A percentile compares a stretch with the other conserved stretches of the same genome.
These are phyloP conservation scores for Pantelozetes paolii DNA, from an alignment of 2,888 invertebrate genomes.

Conservation along the genomic window DNA sequence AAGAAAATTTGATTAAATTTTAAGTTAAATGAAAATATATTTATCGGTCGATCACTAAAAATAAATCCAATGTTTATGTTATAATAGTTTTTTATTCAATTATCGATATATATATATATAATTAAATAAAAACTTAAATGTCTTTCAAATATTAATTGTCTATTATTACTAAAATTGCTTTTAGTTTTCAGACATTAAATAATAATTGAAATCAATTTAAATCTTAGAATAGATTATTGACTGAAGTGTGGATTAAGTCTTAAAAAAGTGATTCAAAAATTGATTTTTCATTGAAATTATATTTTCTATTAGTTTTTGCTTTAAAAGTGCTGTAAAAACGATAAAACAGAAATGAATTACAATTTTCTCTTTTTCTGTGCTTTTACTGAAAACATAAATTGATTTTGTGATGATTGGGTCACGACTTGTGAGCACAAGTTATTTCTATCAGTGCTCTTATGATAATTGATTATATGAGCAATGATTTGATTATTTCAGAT, in stretches of 20 bases:
- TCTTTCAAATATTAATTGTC: neutral
- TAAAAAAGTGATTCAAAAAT: constrained; percentile 7
- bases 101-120: constrained; percentile 16
- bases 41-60: neutral
- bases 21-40: constrained; percentile 5
- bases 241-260: neutral
- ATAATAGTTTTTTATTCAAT: neutral
- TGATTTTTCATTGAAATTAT: neutral
- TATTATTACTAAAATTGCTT: neutral
- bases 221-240: neutral
- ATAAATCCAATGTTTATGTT: neutral
- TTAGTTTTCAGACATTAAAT: constrained; percentile 10
- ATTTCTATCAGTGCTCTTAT: constrained; percentile 12
- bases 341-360: neutral
- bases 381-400: constrained; percentile 24
- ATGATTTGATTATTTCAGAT: constrained; percentile 28
- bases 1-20: constrained; percentile 2
- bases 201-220: neutral
- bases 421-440: constrained; percentile 1
- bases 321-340: neutral
- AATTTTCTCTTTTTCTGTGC: constrained; percentile 11
- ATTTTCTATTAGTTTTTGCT: too few species aligned
- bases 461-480: constrained; percentile 29
- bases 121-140: neutral
- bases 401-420: constrained; percentile 27